Conservation (phyloP, 2,797 vertebrate genomes). For the Xiphorhynchus erythropygius region DNA sequence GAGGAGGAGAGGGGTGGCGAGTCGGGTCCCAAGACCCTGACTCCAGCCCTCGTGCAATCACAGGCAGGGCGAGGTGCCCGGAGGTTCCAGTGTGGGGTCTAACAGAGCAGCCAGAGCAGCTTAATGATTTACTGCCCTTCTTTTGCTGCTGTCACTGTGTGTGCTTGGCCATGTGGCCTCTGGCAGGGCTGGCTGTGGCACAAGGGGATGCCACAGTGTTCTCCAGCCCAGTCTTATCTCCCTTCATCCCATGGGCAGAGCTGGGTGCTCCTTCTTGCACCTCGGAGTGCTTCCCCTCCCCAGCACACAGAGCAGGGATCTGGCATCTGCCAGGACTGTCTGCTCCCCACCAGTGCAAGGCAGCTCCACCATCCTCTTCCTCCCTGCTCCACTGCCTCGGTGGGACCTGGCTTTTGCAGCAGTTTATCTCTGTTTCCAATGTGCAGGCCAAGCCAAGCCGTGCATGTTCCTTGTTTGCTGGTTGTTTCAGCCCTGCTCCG, state of each 20-base stretch:
- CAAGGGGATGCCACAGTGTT: fast-evolving
- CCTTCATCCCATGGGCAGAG: fast-evolving
- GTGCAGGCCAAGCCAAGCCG: background rate
- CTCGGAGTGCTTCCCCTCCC: fast-evolving
- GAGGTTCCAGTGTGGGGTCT: background rate
- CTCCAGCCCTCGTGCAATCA: background rate
- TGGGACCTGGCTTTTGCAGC: background rate
- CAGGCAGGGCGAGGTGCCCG: background rate
- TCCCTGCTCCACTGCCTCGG: fast-evolving
- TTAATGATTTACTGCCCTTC: background rate
- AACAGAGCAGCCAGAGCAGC: background rate
- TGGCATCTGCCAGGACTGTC: background rate
- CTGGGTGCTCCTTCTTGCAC: fast-evolving
- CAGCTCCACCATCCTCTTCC: fast-evolving
- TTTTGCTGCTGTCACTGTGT: fast-evolving
- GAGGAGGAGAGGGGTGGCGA: background rate
- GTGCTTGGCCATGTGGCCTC: fast-evolving
- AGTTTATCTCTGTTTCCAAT: background rate
- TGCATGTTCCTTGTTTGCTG: constrained; percentile 11
- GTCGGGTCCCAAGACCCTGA: background rate
- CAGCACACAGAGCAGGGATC: background rate
- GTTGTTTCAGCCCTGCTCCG: background rate
- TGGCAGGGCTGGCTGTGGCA: background rate
- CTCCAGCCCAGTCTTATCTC: background rate
- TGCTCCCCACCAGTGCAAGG: fast-evolving